A percentile compares a stretch with the other conserved stretches of the same genome.
phyloP scores from a whole-genome alignment of 2,113 vertebrate genomes.

The Ailurus styani region DNA sequence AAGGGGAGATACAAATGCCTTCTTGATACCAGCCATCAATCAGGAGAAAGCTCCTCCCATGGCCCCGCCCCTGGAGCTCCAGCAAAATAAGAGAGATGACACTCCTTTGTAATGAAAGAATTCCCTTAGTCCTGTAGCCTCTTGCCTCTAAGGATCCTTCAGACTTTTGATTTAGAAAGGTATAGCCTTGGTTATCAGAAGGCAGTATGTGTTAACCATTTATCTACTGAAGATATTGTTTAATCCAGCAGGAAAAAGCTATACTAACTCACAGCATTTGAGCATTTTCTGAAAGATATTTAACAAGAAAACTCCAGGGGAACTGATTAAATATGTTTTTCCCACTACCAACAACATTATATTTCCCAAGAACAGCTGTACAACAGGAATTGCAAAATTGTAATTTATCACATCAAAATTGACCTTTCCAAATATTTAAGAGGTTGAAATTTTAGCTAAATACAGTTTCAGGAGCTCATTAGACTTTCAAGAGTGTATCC shows the following conservation, averaged over 20 bases:
- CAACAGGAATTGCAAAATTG: constrained; percentile 22
- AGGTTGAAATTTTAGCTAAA: constrained; percentile 61
- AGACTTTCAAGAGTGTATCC: constrained; percentile 23
- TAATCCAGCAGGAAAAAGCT: neutral
- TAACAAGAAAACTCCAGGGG: constrained; percentile 18
- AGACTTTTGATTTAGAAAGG: neutral
- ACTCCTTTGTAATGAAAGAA: too few species aligned
- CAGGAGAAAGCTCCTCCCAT: neutral
- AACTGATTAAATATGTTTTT: constrained; percentile 20
- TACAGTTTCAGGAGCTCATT: constrained; percentile 64
- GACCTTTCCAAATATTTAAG: constrained; percentile 74
- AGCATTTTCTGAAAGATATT: constrained; percentile 23
- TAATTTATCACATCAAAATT: constrained; percentile 63
- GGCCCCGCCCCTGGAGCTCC: neutral
- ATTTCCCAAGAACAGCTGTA: constrained; percentile 55
- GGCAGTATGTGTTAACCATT: neutral
- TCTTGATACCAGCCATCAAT: neutral
- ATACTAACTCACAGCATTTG: neutral
- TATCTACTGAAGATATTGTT: neutral
- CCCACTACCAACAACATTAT: neutral
- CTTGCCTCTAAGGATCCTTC: neutral
- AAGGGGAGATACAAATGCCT: neutral
- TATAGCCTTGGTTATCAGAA: neutral
- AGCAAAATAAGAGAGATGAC: neutral
- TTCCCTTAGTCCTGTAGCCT: neutral